Percentiles rank a stretch among this genome's conserved stretches.
These are phyloP conservation scores for Drosophila lacertosa DNA, from an alignment of 1,140 invertebrate species.

Conservation along the genomic window DNA sequence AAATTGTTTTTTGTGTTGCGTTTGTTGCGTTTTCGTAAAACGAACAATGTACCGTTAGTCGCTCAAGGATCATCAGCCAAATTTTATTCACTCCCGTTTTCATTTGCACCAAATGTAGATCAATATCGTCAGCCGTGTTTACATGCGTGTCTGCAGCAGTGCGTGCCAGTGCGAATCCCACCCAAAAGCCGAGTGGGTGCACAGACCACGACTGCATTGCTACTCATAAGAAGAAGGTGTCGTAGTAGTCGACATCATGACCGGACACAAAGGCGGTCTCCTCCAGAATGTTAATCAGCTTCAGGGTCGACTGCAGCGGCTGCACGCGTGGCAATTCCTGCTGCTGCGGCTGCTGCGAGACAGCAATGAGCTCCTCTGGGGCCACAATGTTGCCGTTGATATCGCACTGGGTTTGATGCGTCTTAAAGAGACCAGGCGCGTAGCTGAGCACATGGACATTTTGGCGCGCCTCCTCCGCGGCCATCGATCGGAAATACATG, in stretches of 20 bases:
- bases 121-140: conserved; percentile 24
- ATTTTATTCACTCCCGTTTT: conserved; percentile 56
- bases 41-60: conserved; percentile 25
- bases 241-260: conserved; percentile 80
- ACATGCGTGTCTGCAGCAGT: conserved; percentile 40
- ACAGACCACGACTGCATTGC: conserved; percentile 57
- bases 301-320: conserved; percentile 58
- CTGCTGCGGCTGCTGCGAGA: not conserved
- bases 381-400: conserved; percentile 65
- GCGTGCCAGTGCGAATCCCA: conserved; percentile 30
- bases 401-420: conserved; percentile 85
- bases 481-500: conserved; percentile 94
- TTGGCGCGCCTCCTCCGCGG: conserved; percentile 86
- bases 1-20: conserved; percentile 41
- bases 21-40: conserved; percentile 44
- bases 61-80: conserved; percentile 48
- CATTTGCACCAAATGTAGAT: conserved; percentile 30
- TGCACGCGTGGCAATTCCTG: conserved; percentile 45
- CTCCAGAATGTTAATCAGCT: conserved; percentile 77
- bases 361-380: conserved; percentile 41
- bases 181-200: conserved; percentile 3
- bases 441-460: conserved; percentile 93
- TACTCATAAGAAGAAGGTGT: conserved; percentile 81
- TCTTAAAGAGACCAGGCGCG: conserved; percentile 96
- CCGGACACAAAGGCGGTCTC: conserved; percentile 74